phyloP scores from a whole-genome alignment of 2,888 invertebrate species.

The Prenolepis imparis region DNA sequence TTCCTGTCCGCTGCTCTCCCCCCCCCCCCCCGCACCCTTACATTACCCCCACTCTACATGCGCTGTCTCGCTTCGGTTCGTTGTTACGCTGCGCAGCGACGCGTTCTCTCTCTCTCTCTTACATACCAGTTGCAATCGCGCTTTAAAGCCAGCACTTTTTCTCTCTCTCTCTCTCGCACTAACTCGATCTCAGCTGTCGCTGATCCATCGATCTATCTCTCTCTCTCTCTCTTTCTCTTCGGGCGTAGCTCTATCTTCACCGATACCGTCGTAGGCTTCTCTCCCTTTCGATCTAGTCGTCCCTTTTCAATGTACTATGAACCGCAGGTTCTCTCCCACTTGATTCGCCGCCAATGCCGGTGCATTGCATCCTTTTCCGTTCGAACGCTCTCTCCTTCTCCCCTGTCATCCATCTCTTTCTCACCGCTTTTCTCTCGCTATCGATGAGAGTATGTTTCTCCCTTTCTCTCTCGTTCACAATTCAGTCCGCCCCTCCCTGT shows the following conservation, averaged over 20 bases:
- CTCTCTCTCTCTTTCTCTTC: conserved; percentile 31
- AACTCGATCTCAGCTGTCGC: conserved; percentile 18
- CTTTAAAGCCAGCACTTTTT: no score
- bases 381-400: neutral
- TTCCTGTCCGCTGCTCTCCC: conserved; percentile 72
- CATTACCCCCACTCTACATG: neutral
- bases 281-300: conserved; percentile 44
- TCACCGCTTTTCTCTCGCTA: conserved; percentile 1
- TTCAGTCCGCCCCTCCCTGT: neutral
- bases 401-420: conserved; percentile 13
- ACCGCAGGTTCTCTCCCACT: neutral
- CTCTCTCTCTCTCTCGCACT: neutral
- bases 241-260: neutral
- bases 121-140: neutral
- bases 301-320: conserved; percentile 3
- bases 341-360: conserved; percentile 8
- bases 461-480: neutral
- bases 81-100: neutral
- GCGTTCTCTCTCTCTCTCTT: neutral
- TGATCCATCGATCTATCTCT: neutral
- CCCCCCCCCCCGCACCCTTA: conserved; percentile 46
- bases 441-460: conserved; percentile 24
- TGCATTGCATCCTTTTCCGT: conserved; percentile 7
- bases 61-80: conserved; percentile 23
- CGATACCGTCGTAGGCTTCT: neutral